Conservation (phyloP, 2,113 vertebrate genomes). For the Xiphophorus couchianus region DNA sequence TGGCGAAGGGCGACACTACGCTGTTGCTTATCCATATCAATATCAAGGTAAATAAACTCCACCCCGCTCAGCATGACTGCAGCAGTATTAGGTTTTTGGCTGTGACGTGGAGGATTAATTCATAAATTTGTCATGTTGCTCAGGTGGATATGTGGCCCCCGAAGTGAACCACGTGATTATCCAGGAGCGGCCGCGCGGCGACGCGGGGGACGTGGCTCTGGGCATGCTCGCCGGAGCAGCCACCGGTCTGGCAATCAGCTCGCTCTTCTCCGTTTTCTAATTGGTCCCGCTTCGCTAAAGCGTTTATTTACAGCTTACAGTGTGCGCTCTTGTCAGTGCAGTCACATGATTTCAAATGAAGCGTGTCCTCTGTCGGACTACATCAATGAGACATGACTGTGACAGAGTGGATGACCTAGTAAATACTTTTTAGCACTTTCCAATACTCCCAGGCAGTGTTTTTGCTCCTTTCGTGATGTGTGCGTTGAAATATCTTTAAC, state of each 20-base stretch:
- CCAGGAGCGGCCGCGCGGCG: slow-evolving; percentile 86
- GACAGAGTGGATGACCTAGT: slow-evolving; percentile 39
- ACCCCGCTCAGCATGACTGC: not conserved
- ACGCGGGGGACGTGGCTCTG: slow-evolving; percentile 86
- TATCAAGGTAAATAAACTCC: slow-evolving; percentile 70
- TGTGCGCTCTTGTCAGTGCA: slow-evolving; percentile 50
- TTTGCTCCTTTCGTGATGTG: slow-evolving; percentile 33
- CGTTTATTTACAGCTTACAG: slow-evolving; percentile 11
- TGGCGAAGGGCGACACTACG: slow-evolving; percentile 75
- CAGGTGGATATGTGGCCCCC: slow-evolving; percentile 83
- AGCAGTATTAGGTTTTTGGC: not conserved
- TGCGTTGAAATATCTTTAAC: slow-evolving; percentile 48
- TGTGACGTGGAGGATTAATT: not conserved
- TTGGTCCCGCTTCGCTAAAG: not conserved
- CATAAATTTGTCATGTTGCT: not conserved
- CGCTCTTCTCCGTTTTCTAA: slow-evolving; percentile 94
- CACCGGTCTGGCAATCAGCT: slow-evolving; percentile 92
- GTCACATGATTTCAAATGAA: slow-evolving; percentile 51
- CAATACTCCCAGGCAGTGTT: slow-evolving; percentile 23
- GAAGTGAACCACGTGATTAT: slow-evolving; percentile 88
- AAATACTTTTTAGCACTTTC: slow-evolving; percentile 64
- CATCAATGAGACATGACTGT: slow-evolving; percentile 53
- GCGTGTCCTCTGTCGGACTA: slow-evolving; percentile 17
- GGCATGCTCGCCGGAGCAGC: slow-evolving; percentile 94
- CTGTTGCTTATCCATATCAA: slow-evolving; percentile 77